Evolutionary conservation across 2,797 vertebrate species (phyloP).

Genomic region (Paguma larvata): DNA sequence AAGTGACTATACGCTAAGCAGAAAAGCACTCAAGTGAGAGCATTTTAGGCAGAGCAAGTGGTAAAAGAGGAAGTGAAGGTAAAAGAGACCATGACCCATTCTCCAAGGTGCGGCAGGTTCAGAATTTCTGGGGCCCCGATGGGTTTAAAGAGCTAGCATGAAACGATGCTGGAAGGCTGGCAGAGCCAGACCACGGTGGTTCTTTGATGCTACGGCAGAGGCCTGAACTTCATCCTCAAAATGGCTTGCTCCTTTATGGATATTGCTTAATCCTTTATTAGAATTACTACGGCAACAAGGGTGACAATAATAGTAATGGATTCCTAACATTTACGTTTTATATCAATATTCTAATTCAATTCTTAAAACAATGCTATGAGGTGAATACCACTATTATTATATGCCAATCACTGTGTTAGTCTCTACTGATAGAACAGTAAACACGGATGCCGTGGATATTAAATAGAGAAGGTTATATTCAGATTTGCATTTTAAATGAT

Average conservation of each 20-base stretch:
- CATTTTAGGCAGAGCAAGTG: neutral
- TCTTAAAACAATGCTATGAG: neutral
- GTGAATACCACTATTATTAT: neutral
- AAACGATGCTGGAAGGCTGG: neutral
- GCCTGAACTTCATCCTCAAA: neutral
- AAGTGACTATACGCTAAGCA: neutral
- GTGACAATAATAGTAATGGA: neutral
- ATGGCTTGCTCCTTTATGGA: neutral
- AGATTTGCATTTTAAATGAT: slow-evolving; percentile 8
- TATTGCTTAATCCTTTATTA: neutral
- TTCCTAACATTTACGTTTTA: neutral
- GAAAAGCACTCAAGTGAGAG: neutral
- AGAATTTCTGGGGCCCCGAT: neutral
- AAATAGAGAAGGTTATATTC: neutral
- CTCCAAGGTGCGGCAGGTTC: neutral
- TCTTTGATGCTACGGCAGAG: neutral
- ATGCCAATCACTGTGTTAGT: neutral
- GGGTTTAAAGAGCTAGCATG: neutral
- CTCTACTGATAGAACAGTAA: neutral
- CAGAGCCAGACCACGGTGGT: neutral
- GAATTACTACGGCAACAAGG: neutral
- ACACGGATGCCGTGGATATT: neutral
- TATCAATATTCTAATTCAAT: neutral
- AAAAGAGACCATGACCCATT: neutral
- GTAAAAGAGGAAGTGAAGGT: neutral